Evolutionary conservation across 2,113 vertebrate species (phyloP).

Genomic region (Crotalus horridus): DNA sequence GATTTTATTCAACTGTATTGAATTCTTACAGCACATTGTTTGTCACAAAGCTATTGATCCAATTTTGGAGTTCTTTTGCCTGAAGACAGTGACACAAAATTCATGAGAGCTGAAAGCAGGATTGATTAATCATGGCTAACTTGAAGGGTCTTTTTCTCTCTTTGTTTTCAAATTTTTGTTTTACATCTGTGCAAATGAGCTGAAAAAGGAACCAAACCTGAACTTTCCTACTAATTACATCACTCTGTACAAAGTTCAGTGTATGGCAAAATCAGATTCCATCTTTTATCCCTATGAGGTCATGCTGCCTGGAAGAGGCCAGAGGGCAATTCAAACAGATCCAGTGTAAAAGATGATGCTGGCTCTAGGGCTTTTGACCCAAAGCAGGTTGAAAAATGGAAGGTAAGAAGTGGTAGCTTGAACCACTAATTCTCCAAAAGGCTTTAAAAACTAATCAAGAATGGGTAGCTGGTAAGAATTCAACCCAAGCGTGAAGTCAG

Average conservation of each 20-base stretch:
- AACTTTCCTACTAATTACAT: conserved; percentile 1
- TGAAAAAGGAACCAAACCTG: conserved; percentile 30
- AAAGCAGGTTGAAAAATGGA: background rate
- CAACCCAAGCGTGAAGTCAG: background rate
- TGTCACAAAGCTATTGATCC: conserved; percentile 76
- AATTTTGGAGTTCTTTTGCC: conserved; percentile 63
- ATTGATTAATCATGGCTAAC: conserved; percentile 67
- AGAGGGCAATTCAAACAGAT: conserved; percentile 62
- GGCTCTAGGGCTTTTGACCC: conserved; percentile 46
- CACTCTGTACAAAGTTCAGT: conserved; percentile 42
- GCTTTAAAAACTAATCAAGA: background rate
- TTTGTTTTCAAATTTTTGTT: conserved; percentile 11
- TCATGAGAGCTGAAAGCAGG: conserved; percentile 73
- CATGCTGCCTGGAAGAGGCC: conserved; percentile 64
- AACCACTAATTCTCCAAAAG: background rate
- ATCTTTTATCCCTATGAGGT: conserved; percentile 54
- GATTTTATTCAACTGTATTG: conserved; percentile 76
- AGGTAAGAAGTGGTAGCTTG: background rate
- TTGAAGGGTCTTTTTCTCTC: conserved; percentile 38
- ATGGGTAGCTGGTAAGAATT: background rate
- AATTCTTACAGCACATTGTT: conserved; percentile 78
- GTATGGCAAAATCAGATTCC: conserved; percentile 35
- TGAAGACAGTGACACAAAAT: conserved; percentile 69
- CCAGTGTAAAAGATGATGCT: conserved; percentile 58
- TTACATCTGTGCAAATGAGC: conserved; percentile 42